These are phyloP conservation scores for Drosophila differens DNA, from an alignment of 2,888 invertebrate genomes.

Conservation along the genomic window DNA sequence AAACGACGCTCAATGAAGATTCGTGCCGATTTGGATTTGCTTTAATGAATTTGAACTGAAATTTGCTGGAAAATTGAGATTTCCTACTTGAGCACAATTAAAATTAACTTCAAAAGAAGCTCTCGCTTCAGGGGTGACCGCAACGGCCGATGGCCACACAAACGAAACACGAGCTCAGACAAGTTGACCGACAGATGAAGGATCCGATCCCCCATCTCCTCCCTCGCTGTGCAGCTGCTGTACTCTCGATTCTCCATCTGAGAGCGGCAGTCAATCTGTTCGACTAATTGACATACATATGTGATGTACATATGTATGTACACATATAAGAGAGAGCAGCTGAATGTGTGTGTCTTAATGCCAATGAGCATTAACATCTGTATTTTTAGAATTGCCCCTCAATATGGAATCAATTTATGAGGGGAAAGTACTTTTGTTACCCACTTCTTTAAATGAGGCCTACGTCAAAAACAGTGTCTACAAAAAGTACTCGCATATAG, in stretches of 20 bases:
- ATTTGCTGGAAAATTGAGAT: constrained; percentile 76
- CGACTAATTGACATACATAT: constrained; percentile 73
- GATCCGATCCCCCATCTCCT: constrained; percentile 10
- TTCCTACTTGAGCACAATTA: constrained; percentile 78
- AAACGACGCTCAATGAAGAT: constrained; percentile 40
- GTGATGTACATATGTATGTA: constrained; percentile 3
- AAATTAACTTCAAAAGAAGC: constrained; percentile 73
- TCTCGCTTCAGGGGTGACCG: constrained; percentile 41
- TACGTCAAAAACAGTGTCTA: neutral
- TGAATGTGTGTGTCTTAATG: constrained; percentile 59
- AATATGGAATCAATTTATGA: constrained; percentile 9
- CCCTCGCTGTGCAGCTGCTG: constrained; percentile 20
- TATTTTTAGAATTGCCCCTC: constrained; percentile 50
- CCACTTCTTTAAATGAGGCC: neutral
- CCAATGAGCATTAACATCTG: constrained; percentile 57
- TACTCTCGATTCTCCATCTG: constrained; percentile 35
- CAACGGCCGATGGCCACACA: constrained; percentile 11
- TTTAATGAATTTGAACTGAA: constrained; percentile 60
- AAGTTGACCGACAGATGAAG: constrained; percentile 33
- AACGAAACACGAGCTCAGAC: constrained; percentile 10
- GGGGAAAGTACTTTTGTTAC: neutral
- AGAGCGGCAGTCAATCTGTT: constrained; percentile 64
- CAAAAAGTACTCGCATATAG: neutral
- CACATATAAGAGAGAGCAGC: neutral
- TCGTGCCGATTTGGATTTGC: constrained; percentile 58